phyloP scores from a whole-genome alignment of 2,113 vertebrate species.

The Heterotilapia buettikoferi region DNA sequence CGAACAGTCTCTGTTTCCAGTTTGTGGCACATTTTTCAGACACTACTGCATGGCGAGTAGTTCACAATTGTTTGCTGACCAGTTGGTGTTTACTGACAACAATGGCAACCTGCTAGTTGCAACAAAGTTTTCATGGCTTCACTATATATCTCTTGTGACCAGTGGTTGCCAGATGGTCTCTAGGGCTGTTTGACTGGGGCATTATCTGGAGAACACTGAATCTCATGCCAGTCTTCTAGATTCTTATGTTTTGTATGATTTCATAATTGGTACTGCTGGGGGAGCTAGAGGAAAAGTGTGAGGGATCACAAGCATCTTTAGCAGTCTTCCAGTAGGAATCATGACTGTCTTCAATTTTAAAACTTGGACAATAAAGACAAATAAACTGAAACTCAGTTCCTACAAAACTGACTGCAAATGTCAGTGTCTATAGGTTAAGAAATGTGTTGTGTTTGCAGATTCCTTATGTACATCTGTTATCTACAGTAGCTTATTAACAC shows the following conservation, averaged over 20 bases:
- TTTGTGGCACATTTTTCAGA: neutral
- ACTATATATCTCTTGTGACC: neutral
- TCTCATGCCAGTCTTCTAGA: neutral
- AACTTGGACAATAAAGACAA: neutral
- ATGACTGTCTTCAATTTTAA: neutral
- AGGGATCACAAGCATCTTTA: neutral
- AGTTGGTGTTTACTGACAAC: neutral
- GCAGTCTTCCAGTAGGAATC: neutral
- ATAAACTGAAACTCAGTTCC: neutral
- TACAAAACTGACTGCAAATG: accelerated
- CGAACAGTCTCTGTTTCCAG: neutral
- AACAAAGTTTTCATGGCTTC: neutral
- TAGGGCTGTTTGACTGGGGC: neutral
- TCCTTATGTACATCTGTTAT: too few species aligned
- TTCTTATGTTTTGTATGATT: neutral
- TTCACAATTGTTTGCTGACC: neutral
- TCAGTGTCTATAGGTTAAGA: neutral
- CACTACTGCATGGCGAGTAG: accelerated
- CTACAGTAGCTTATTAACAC: neutral
- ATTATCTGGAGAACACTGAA: neutral
- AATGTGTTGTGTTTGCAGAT: neutral
- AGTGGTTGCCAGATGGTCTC: neutral
- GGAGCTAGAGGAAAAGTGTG: neutral
- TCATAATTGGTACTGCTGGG: accelerated
- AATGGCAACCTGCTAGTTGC: accelerated